Evolutionary conservation across 2,797 vertebrate genomes (phyloP).

Genomic region (Oryzias dopingdopingensis): DNA sequence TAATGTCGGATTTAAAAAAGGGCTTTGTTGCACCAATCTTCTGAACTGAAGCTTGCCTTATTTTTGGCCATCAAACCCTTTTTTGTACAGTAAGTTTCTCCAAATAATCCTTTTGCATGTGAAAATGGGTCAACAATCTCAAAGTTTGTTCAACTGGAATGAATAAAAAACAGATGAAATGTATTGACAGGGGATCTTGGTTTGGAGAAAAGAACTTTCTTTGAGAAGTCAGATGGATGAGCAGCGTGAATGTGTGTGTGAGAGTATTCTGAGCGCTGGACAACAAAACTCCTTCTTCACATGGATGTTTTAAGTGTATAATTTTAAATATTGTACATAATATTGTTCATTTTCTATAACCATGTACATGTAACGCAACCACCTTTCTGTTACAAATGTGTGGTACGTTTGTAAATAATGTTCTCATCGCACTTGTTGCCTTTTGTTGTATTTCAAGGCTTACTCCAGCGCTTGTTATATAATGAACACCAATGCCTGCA

Average conservation of each 20-base stretch:
- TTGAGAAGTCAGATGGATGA: constrained; percentile 43
- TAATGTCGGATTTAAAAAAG: constrained; percentile 37
- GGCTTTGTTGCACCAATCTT: constrained; percentile 62
- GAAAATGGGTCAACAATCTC: constrained; percentile 53
- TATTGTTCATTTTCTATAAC: constrained; percentile 85
- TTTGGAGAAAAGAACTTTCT: constrained; percentile 39
- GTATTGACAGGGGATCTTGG: constrained; percentile 28
- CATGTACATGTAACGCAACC: constrained; percentile 93
- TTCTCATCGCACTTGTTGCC: constrained; percentile 88
- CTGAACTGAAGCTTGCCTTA: constrained; percentile 62
- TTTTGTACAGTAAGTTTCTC: constrained; percentile 46
- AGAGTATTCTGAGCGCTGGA: constrained; percentile 31
- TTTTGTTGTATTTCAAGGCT: constrained; percentile 81
- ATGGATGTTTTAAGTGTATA: constrained; percentile 73
- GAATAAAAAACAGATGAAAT: constrained; percentile 30
- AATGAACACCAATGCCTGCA: constrained; percentile 85
- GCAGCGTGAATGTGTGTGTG: constrained; percentile 47
- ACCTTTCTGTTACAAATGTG: constrained; percentile 94
- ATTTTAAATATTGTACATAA: constrained; percentile 86
- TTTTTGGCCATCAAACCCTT: constrained; percentile 30
- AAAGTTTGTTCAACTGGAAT: constrained; percentile 70
- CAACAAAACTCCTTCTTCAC: constrained; percentile 64
- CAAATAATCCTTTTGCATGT: constrained; percentile 60
- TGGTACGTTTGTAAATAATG: constrained; percentile 86
- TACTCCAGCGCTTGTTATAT: constrained; percentile 85